Evolutionary conservation across 2,888 invertebrate species (phyloP).

Genomic region (Sipha maydis): DNA sequence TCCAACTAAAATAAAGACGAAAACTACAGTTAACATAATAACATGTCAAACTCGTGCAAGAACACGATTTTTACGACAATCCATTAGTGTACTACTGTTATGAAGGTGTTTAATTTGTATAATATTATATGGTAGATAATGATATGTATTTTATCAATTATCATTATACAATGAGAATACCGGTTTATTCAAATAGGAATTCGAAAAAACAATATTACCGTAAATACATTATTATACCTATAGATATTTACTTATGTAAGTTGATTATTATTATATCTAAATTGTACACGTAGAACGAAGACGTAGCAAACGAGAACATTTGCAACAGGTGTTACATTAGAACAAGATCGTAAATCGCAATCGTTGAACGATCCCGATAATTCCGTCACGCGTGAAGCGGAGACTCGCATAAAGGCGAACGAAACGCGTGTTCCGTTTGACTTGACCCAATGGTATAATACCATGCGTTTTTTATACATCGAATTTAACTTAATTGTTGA

Average conservation of each 20-base stretch:
- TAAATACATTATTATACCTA: no score
- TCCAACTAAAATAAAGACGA: not conserved
- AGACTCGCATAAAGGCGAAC: not conserved
- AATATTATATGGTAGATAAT: not conserved
- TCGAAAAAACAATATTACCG: not conserved
- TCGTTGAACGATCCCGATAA: not conserved
- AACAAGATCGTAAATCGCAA: constrained; percentile 20
- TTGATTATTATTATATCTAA: not conserved
- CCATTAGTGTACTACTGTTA: constrained; percentile 2
- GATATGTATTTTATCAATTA: constrained; percentile 21
- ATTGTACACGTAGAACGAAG: not conserved
- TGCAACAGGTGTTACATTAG: constrained; percentile 45
- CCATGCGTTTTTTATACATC: no score
- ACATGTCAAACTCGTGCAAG: not conserved
- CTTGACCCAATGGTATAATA: no score
- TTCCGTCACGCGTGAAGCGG: not conserved
- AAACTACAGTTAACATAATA: not conserved
- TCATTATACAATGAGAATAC: constrained; percentile 40
- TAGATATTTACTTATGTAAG: no score
- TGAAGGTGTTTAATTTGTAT: constrained; percentile 22
- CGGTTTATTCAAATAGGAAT: constrained; percentile 44
- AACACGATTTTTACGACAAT: constrained; percentile 31
- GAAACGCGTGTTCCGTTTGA: not conserved
- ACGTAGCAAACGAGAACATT: constrained; percentile 7
- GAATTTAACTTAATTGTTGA: no score